Percentiles rank a stretch among this genome's conserved stretches.
These are phyloP conservation scores for Myanophis thanlyinensis DNA, from an alignment of 2,113 vertebrate species.

Conservation along the genomic window DNA sequence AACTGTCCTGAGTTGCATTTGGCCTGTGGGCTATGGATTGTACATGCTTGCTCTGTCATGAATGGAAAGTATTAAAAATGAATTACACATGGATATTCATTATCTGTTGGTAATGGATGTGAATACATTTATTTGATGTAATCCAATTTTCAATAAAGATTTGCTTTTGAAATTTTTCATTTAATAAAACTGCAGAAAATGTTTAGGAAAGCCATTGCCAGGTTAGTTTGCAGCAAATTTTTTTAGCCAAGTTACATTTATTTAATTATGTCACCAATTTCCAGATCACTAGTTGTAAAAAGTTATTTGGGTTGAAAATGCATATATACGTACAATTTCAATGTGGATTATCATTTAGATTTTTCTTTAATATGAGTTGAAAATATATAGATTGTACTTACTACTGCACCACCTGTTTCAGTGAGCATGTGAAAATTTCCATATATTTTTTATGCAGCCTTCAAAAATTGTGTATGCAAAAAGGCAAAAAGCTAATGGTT, in stretches of 20 bases:
- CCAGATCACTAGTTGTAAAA: not conserved
- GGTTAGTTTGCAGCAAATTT: not conserved
- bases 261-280: not conserved
- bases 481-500: not conserved
- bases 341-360: not conserved
- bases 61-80: conserved; percentile 23
- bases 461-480: not conserved
- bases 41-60: too few species aligned
- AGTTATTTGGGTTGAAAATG: not conserved
- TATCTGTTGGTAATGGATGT: conserved; percentile 18
- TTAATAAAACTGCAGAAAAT: not conserved
- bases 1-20: too few species aligned
- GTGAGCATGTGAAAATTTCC: not conserved
- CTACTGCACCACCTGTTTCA: not conserved
- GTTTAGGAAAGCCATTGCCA: not conserved
- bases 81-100: conserved; percentile 36
- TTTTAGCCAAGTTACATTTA: not conserved
- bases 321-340: not conserved
- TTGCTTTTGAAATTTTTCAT: conserved; percentile 26
- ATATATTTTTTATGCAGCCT: not conserved
- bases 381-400: not conserved
- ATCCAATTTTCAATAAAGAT: not conserved
- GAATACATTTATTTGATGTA: conserved; percentile 35
- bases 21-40: too few species aligned
- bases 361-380: not conserved